These are phyloP conservation scores for Iguana delicatissima DNA, from an alignment of 2,797 vertebrate species.

Conservation along the genomic window DNA sequence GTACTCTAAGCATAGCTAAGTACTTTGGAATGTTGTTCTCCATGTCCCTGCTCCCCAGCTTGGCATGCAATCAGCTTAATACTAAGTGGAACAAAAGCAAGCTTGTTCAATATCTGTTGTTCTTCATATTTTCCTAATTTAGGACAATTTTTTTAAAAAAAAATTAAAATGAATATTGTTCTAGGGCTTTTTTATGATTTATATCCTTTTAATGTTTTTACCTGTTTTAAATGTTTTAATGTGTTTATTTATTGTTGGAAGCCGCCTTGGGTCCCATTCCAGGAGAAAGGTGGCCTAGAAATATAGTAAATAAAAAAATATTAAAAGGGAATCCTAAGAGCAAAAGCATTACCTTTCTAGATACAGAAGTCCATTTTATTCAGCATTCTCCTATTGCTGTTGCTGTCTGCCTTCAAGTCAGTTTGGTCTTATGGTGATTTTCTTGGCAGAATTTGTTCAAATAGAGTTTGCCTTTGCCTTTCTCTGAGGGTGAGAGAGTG, in stretches of 20 bases:
- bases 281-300: too few relatives aligned
- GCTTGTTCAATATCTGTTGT: slow-evolving; percentile 39
- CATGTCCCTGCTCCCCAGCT: slow-evolving; percentile 46
- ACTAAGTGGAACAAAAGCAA: slow-evolving; percentile 71
- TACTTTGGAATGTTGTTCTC: slow-evolving; percentile 60
- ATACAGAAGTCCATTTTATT: background rate
- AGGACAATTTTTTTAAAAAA: slow-evolving; percentile 19
- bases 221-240: too few relatives aligned
- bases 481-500: too few relatives aligned
- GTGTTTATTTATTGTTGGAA: too few relatives aligned
- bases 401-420: too few relatives aligned
- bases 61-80: slow-evolving; percentile 63
- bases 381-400: background rate
- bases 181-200: too few relatives aligned
- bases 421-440: too few relatives aligned
- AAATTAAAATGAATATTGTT: background rate
- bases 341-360: background rate
- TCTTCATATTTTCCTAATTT: background rate
- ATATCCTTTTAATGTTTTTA: too few relatives aligned
- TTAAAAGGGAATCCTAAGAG: background rate
- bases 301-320: too few relatives aligned
- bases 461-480: too few relatives aligned
- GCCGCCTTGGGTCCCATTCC: too few relatives aligned
- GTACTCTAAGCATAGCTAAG: slow-evolving; percentile 56
- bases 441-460: too few relatives aligned